Conservation (phyloP, 1,140 invertebrate genomes). For the Aphelinus certus region DNA sequence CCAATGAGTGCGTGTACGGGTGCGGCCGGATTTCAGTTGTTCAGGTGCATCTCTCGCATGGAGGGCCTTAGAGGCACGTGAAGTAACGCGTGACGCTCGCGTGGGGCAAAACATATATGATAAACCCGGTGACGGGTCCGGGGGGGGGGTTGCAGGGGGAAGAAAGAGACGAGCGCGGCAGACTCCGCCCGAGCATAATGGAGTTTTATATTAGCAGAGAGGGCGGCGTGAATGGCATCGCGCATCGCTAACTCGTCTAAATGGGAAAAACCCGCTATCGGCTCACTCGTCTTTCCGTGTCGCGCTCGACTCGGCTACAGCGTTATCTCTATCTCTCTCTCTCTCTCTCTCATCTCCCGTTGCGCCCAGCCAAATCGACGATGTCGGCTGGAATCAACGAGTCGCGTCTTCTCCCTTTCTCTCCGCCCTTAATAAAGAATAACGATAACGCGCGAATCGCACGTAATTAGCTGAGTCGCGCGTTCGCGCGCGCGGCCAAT, state of each 20-base stretch:
- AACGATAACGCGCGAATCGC: slow-evolving; percentile 44
- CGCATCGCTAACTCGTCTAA: slow-evolving; percentile 58
- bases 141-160: too few relatives aligned
- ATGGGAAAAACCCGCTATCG: slow-evolving; percentile 47
- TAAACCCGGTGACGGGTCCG: slow-evolving; percentile 2
- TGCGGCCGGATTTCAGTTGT: too few relatives aligned
- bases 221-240: slow-evolving; percentile 57
- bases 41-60: too few relatives aligned
- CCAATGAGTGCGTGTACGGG: too few relatives aligned
- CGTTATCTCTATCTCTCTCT: too few relatives aligned
- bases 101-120: slow-evolving; percentile 50
- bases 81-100: slow-evolving; percentile 44
- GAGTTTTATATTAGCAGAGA: slow-evolving; percentile 53
- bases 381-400: slow-evolving; percentile 48
- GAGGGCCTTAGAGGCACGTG: slow-evolving; percentile 28
- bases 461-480: slow-evolving; percentile 30
- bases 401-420: slow-evolving; percentile 33
- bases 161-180: not conserved
- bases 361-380: slow-evolving; percentile 46
- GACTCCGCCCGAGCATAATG: slow-evolving; percentile 47
- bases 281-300: not conserved
- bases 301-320: too few relatives aligned
- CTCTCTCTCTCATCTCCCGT: slow-evolving; percentile 19
- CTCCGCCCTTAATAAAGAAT: slow-evolving; percentile 32
- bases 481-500: slow-evolving; percentile 10